phyloP scores from a whole-genome alignment of 2,797 vertebrate genomes.

The Sebastes nivosus region DNA sequence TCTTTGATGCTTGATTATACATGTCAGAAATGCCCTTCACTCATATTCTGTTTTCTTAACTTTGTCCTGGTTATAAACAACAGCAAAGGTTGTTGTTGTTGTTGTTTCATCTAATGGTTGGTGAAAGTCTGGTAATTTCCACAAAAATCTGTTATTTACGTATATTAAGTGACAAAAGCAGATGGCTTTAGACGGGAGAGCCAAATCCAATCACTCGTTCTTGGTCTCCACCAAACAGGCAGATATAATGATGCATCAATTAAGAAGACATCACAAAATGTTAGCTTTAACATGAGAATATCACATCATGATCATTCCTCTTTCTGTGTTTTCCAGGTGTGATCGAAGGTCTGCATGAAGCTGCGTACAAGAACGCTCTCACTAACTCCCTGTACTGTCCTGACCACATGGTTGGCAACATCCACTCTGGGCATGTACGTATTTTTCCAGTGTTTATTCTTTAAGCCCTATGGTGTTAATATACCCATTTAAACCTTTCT shows the following conservation, averaged over 20 bases:
- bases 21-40: not conserved
- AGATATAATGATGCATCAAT: not conserved
- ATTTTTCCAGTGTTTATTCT: not conserved
- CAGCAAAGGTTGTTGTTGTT: not conserved
- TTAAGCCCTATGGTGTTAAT: not conserved
- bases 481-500: not conserved
- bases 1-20: not conserved
- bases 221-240: not conserved
- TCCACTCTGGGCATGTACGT: slow-evolving; percentile 90
- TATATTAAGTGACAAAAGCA: not conserved
- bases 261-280: not conserved
- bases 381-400: slow-evolving; percentile 95
- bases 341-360: slow-evolving; percentile 90
- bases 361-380: slow-evolving; percentile 91
- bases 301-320: not conserved
- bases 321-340: slow-evolving; percentile 76
- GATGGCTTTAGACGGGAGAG: not conserved
- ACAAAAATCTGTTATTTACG: not conserved
- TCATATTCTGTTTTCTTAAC: not conserved
- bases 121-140: not conserved
- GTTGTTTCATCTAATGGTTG: not conserved
- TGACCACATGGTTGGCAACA: slow-evolving; percentile 88
- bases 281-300: not conserved
- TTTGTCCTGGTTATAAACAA: not conserved
- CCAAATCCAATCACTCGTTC: not conserved